Evolutionary conservation across 2,113 vertebrate species (phyloP), one percentile per base, ranked within the genome.

Genomic region (Agapornis roseicollis): DNA sequence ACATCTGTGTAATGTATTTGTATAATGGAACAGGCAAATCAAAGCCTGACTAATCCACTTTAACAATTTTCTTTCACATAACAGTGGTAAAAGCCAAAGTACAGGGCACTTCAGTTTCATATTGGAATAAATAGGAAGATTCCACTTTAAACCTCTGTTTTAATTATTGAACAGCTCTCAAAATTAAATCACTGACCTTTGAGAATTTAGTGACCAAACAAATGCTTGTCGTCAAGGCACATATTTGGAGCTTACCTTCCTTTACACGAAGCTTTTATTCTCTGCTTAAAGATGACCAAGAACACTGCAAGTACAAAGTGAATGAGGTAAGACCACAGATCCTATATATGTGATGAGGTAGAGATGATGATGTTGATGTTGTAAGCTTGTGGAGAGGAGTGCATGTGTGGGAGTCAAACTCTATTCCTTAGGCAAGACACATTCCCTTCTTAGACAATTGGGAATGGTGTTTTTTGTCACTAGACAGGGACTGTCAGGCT

Each of bases 111-210:
- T 68, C 20, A 78, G 28, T 79, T 92, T 80, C 92, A 60, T 69
- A 88, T 55, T 92, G 85, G 86, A 94, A 92, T 90, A 93, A 92
- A 90, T 55, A 81, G 50, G 41, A 90, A 89, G 74, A 88, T 79
- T 89, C 47, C 61, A 78, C 78, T 77, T 84, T 90, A 89, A 96
- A 85, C 66, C 17, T 93, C 76, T 90, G 66, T 66, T 96, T 96
- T 97, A 97, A 97, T 97, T 94, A 97, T 97, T 97, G 94, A 97
- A 95, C 85, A 78, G 63, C 66, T 94, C 83, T 95, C 49, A 81
- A 53, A 96, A 94, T 88, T 66, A 93, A 94, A 81, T 89, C 88
- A 95, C 56, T 94, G 88, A 96, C 93, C 94, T 95, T 94, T 97
- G 94, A 85, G 76, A 96, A 95, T 80, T 92, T 71, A 89, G 69